Conservation (phyloP, 1,140 invertebrate species). For the Berghia stephanieae region DNA sequence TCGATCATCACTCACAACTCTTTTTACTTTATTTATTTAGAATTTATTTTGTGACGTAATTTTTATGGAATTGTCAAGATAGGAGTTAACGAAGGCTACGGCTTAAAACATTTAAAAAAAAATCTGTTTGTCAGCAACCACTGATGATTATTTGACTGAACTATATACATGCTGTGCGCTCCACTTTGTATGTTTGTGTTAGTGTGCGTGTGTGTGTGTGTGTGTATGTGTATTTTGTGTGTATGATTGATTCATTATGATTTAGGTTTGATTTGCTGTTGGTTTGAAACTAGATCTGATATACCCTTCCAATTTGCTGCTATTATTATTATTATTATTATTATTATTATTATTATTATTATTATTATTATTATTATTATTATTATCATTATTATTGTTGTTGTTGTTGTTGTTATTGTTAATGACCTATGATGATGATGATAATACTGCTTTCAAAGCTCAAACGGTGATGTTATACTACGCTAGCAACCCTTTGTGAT, state of each 20-base stretch:
- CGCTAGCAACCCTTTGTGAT: no score
- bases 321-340: not conserved
- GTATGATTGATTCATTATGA: not conserved
- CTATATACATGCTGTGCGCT: not conserved
- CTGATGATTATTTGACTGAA: not conserved
- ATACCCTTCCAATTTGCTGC: not conserved
- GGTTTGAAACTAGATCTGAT: not conserved
- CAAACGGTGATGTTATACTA: no score
- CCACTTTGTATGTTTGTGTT: not conserved
- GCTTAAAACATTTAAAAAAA: no score
- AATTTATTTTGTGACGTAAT: no score
- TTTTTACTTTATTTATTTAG: no score
- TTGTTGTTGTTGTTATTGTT: not conserved
- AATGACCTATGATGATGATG: no score
- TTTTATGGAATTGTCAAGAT: no score
- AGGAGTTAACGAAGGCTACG: no score
- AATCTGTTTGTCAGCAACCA: no score
- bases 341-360: not conserved
- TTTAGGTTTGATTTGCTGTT: not conserved
- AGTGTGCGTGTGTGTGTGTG: constrained; percentile 10
- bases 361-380: not conserved
- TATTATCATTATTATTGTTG: not conserved
- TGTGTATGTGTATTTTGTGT: not conserved
- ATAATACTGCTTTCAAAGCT: no score
- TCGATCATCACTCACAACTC: no score